A percentile compares a stretch with the other conserved stretches of the same genome.
Evolutionary conservation across 1,140 invertebrate genomes (phyloP).

Genomic region (Drosophila ohnishii): DNA sequence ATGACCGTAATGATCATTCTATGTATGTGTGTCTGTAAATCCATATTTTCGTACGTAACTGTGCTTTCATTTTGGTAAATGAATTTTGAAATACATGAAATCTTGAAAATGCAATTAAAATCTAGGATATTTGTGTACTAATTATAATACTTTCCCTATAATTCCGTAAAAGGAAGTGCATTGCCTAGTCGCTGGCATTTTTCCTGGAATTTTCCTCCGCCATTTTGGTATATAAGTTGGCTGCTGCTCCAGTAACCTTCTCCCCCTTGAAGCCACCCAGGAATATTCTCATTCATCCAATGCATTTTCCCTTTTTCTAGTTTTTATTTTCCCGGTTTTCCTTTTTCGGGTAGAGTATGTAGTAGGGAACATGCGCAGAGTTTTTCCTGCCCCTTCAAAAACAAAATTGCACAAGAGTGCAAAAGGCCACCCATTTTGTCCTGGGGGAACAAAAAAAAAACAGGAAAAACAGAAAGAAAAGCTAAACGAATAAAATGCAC

Average conservation of each 20-base stretch:
- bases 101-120: not conserved
- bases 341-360: not conserved
- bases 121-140: too few relatives aligned
- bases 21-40: not conserved
- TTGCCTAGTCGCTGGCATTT: not conserved
- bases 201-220: constrained; percentile 23
- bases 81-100: too few relatives aligned
- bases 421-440: not conserved
- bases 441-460: not conserved
- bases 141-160: too few relatives aligned
- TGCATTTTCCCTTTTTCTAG: constrained; percentile 62
- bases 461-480: constrained; percentile 4
- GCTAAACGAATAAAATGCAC: constrained; percentile 62
- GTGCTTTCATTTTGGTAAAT: not conserved
- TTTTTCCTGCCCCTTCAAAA: constrained; percentile 47
- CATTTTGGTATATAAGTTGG: constrained; percentile 43
- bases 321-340: constrained; percentile 32
- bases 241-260: constrained; percentile 51
- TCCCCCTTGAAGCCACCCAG: constrained; percentile 2
- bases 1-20: not conserved
- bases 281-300: constrained; percentile 44
- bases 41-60: not conserved
- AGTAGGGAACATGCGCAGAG: constrained; percentile 79
- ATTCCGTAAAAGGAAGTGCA: not conserved
- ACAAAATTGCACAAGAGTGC: constrained; percentile 50